Percentiles rank a stretch among this genome's conserved stretches.
These are phyloP conservation scores for Diadegma fenestrale DNA, from an alignment of 2,888 invertebrate species.

Conservation along the genomic window DNA sequence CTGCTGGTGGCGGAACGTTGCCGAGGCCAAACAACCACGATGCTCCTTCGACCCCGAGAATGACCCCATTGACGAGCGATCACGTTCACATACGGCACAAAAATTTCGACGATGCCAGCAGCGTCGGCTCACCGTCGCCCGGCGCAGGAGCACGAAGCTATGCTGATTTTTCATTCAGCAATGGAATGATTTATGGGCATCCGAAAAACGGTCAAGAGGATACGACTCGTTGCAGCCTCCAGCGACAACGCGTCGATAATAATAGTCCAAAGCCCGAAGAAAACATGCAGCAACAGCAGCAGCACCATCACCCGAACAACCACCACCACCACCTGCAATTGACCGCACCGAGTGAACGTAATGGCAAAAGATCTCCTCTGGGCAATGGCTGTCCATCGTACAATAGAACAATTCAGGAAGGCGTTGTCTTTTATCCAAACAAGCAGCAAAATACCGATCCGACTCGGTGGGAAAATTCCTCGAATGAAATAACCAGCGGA, in stretches of 20 bases:
- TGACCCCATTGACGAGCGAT: constrained; percentile 79
- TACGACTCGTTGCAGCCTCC: constrained; percentile 21
- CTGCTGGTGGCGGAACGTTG: neutral
- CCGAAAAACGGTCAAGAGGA: constrained; percentile 75
- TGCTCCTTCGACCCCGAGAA: constrained; percentile 58
- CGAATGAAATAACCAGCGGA: constrained; percentile 57
- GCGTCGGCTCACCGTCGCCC: neutral
- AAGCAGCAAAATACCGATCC: constrained; percentile 60
- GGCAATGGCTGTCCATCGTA: constrained; percentile 31
- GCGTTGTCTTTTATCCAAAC: constrained; percentile 68
- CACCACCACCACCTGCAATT: neutral
- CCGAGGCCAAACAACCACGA: constrained; percentile 13
- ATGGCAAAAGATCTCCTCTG: constrained; percentile 37
- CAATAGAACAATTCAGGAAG: constrained; percentile 65
- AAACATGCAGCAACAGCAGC: constrained; percentile 16
- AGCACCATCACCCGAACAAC: neutral
- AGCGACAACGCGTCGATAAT: constrained; percentile 31
- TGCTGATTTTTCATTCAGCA: constrained; percentile 70
- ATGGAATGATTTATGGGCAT: constrained; percentile 76
- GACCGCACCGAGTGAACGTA: neutral
- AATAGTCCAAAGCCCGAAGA: constrained; percentile 15
- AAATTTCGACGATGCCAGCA: constrained; percentile 70
- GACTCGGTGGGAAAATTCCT: constrained; percentile 63
- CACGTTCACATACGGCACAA: constrained; percentile 79
- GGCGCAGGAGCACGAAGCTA: constrained; percentile 35